Conservation (phyloP, 2,888 invertebrate species). For the Drepanosiphum platanoidis region DNA sequence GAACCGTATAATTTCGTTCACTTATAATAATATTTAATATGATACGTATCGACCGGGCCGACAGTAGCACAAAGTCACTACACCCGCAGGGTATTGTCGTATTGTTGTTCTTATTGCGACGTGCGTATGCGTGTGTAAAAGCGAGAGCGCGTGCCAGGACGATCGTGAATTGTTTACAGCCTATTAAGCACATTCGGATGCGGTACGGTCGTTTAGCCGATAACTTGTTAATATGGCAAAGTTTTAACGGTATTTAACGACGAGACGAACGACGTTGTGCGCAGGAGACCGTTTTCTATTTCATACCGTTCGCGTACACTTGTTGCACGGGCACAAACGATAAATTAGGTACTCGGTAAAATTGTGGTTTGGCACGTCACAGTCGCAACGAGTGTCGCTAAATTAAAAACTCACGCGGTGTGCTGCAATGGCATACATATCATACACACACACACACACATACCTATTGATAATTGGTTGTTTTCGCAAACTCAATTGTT, state of each 20-base stretch:
- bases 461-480: too few relatives aligned
- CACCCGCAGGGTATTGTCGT: slow-evolving; percentile 19
- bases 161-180: neutral
- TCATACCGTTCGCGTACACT: too few relatives aligned
- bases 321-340: too few relatives aligned
- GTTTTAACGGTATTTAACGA: neutral
- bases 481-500: too few relatives aligned
- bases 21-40: neutral
- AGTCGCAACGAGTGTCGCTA: too few relatives aligned
- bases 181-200: neutral
- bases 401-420: too few relatives aligned
- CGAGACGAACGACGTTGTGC: too few relatives aligned
- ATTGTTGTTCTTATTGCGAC: neutral
- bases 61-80: slow-evolving; percentile 32
- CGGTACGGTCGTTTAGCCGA: neutral
- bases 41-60: slow-evolving; percentile 2
- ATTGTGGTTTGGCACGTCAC: too few relatives aligned
- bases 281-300: neutral
- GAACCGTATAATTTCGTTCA: neutral
- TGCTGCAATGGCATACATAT: too few relatives aligned
- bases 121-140: neutral
- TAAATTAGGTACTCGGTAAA: too few relatives aligned
- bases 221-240: neutral
- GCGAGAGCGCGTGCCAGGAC: neutral
- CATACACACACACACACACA: too few relatives aligned